phyloP scores from a whole-genome alignment of 2,113 vertebrate species.

The Athene cunicularia region DNA sequence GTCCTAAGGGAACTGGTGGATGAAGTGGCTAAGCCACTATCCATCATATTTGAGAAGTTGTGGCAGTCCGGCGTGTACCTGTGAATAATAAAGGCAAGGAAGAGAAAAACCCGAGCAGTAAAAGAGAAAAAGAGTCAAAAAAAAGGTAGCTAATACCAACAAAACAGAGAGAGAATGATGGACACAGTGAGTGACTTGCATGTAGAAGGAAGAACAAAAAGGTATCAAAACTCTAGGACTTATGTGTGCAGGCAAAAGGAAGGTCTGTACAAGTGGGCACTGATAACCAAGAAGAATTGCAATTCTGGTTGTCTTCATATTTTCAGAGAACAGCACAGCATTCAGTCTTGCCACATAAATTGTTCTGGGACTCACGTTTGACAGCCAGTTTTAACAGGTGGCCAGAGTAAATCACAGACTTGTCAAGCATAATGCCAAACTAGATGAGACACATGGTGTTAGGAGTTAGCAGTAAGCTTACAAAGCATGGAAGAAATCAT shows the following conservation, averaged over 20 bases:
- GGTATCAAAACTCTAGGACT: background rate
- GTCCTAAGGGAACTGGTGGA: too few relatives aligned
- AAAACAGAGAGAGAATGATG: background rate
- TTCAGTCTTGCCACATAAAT: background rate
- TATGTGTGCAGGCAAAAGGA: background rate
- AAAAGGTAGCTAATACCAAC: background rate
- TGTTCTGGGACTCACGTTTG: background rate
- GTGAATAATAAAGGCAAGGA: background rate
- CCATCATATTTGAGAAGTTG: too few relatives aligned
- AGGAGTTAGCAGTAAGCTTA: background rate
- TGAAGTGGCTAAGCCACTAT: too few relatives aligned
- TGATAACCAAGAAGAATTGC: background rate
- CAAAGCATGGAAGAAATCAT: background rate
- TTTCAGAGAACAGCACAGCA: background rate
- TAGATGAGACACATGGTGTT: background rate
- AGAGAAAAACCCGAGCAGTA: background rate
- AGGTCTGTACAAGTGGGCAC: background rate
- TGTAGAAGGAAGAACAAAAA: background rate
- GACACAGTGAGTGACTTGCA: background rate
- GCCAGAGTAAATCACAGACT: slow-evolving; percentile 14
- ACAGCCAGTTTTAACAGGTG: background rate
- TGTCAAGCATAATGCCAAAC: background rate
- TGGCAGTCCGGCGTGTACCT: background rate
- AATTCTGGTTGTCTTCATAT: background rate
- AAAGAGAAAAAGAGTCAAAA: background rate